Base-by-base conservation (phyloP, 2,113 vertebrate genomes). In the Pseudorasbora parva region DNA sequence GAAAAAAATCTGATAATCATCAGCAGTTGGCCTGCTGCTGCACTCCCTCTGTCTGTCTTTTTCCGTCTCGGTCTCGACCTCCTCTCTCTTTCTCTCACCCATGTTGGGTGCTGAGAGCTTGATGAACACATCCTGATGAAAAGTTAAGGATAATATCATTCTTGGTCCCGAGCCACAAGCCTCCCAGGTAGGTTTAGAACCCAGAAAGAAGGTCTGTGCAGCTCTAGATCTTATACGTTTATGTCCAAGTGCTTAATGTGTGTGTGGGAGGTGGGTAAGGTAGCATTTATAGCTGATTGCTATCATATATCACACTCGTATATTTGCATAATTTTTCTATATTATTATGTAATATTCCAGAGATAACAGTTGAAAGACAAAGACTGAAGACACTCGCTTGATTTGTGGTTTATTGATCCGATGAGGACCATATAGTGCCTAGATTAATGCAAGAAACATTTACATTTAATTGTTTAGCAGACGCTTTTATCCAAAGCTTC, bases 91-190 rank as follows among this genome's bases (percentile, higher is more conserved):
- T 92, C 87, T 89, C 89, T 83, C 88, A 89, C 85, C 73, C 87
- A 85, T 88, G 82, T 88, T 85, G 78, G 71, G 77, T 86, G 86
- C 86, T 89, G 90, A 92, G 89, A 89, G 86, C 87, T 87, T 90
- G 90, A 93, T 91, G 91, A 93, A 92, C 91, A 91, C 90, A 82
- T 86, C 87, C 88, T 89, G 89, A 93, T 91, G 91, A 92, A 93
- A 93, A 91, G 82, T 89, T 74, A 84, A 78, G 91, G 90, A 91
- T 92, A 92, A 92, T 90, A 92, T 92, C 66, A 59, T 88, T 88
- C 87, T 93, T 92, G 93, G 91, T 91, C 54, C 64, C 0, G 47
- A 84, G 90, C 91, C 93, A 92, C 87, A 56, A 72, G 88, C 82
- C 86, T 90, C 88, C 92, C 89, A 90, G 91, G 88, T 89, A 89